phyloP scores from a whole-genome alignment of 1,140 invertebrate genomes.

The Aphidius ervi region DNA sequence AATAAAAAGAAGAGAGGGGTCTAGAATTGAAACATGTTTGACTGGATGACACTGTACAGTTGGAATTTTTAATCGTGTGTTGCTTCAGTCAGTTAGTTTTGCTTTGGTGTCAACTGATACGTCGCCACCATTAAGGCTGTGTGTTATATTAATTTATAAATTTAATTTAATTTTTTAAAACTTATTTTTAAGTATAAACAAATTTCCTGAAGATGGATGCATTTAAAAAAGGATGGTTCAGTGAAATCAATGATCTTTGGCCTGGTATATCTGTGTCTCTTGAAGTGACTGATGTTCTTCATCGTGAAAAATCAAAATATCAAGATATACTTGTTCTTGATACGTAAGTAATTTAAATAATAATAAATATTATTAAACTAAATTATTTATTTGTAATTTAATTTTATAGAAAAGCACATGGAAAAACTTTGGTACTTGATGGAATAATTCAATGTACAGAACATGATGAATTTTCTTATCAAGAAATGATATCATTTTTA shows the following conservation, averaged over 20 bases:
- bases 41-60: too few relatives aligned
- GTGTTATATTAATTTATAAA: too few relatives aligned
- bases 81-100: too few relatives aligned
- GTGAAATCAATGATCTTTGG: constrained; percentile 84
- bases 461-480: constrained; percentile 95
- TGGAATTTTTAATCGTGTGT: too few relatives aligned
- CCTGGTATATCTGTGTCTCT: constrained; percentile 87
- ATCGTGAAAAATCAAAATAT: constrained; percentile 78
- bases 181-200: too few relatives aligned
- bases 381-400: constrained; percentile 19
- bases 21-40: too few relatives aligned
- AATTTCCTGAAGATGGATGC: constrained; percentile 51
- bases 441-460: constrained; percentile 97
- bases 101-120: too few relatives aligned
- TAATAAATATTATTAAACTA: background rate
- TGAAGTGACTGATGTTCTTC: constrained; percentile 79
- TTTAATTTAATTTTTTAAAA: too few relatives aligned
- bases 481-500: constrained; percentile 97
- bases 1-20: too few relatives aligned
- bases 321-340: constrained; percentile 89
- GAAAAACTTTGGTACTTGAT: constrained; percentile 86
- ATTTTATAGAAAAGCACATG: constrained; percentile 72
- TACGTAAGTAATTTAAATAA: constrained; percentile 63
- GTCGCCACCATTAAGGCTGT: too few relatives aligned
- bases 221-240: constrained; percentile 84